Evolutionary conservation across 2,113 vertebrate species (phyloP).

Genomic region (Uria lomvia): DNA sequence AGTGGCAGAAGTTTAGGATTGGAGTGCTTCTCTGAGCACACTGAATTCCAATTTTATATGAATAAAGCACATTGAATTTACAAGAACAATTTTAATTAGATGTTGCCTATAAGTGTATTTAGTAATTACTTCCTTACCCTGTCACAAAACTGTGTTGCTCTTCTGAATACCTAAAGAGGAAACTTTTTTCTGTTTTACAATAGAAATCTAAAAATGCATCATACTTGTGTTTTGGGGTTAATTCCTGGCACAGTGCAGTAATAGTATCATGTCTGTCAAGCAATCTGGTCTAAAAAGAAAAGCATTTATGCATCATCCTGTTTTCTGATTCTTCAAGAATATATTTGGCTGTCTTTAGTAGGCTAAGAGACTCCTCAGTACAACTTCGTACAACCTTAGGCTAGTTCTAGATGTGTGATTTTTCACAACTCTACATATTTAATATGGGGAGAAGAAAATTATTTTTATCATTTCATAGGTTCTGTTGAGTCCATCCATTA

Average conservation of each 20-base stretch:
- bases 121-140: background rate
- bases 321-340: background rate
- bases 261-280: background rate
- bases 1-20: background rate
- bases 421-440: background rate
- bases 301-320: background rate
- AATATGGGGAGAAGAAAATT: background rate
- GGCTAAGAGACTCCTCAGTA: background rate
- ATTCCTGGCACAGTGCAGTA: background rate
- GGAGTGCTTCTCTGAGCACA: rapidly evolving
- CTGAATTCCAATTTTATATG: background rate
- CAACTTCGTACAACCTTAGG: background rate
- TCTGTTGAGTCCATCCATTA: background rate
- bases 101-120: background rate
- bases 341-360: background rate
- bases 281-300: background rate
- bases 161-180: background rate
- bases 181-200: background rate
- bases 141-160: background rate
- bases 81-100: background rate
- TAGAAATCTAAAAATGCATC: background rate
- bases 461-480: background rate
- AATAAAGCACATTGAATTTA: background rate
- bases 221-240: background rate
- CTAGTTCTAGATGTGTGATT: background rate